Base-by-base conservation (phyloP, 1,140 invertebrate species). In the Drosophila repletoides region DNA sequence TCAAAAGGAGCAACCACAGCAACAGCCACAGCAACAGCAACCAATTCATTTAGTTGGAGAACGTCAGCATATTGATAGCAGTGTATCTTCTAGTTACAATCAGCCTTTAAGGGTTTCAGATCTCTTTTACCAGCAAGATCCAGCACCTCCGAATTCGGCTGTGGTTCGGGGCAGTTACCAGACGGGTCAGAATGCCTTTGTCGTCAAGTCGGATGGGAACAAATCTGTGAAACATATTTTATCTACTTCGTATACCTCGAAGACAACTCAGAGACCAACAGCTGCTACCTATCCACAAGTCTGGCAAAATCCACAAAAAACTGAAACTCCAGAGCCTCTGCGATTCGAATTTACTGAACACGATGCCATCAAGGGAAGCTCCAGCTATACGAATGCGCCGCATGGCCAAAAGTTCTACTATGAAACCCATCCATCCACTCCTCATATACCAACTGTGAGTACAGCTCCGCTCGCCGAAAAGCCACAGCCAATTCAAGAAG, bases 141-240 rank as follows among this genome's bases (percentile, higher is more conserved):
- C 88, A 1, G 67, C 80, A 3, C 67, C 81, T 1, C 36, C 63
- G 2, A 71, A 66, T 19, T 45, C 72, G 12, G 68, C 83, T 5
- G 73, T 88, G n/a, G 88, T 89, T 7, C 76, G 88, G 0, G 81
- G 84, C 33, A 89, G 88, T 7, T 89, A 89, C 48, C 88, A 89
- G 33, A 56, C 84, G 0, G 80, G 80, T 9, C 81, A 83, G 38
- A 80, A 89, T 45, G 56, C 73, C 3, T 89, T 89, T 46, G 76
- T 89, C 1, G 88, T 88, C 3, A 89, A 86, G 14, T 87, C 88
- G 1, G 84, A 89, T 22, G 84, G 88, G 22, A 89, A 89, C 22
- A 88, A 89, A 28, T 79, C 76, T 2, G 76, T 89, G 0, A 89
- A 89, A 36, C 84, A 89, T 41, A 76, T 88, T 12, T 36, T 86